A percentile compares a stretch with the other conserved stretches of the same genome.
phyloP scores from a whole-genome alignment of 1,140 invertebrate genomes.

The Euwallacea fornicatus region DNA sequence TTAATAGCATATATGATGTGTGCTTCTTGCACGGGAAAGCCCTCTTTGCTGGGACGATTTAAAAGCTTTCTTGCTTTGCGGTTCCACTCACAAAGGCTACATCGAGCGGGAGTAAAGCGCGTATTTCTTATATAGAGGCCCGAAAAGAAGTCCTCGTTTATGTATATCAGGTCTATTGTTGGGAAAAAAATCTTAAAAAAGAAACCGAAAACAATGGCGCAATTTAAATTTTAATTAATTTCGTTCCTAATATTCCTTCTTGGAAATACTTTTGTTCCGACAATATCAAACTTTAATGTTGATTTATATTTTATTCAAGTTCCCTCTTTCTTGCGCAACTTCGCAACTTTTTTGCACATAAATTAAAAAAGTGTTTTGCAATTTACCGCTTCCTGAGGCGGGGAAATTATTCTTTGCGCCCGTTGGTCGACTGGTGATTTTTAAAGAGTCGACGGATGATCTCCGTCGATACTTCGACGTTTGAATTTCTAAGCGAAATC shows the following conservation, averaged over 20 bases:
- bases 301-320: constrained; percentile 34
- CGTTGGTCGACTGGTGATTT: background rate
- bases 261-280: constrained; percentile 20
- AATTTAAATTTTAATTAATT: constrained; percentile 28
- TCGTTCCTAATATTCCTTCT: constrained; percentile 21
- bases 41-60: background rate
- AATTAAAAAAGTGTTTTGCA: constrained; percentile 32
- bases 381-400: background rate
- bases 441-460: no score
- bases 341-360: constrained; percentile 20
- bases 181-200: no score
- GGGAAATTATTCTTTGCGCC: constrained; percentile 2
- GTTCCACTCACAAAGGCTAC: background rate
- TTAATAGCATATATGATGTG: constrained; percentile 21
- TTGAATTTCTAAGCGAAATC: no score
- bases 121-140: no score
- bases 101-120: no score
- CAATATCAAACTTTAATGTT: constrained; percentile 35
- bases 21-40: background rate
- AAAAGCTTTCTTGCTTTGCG: constrained; percentile 1
- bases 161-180: no score
- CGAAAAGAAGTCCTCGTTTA: no score
- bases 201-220: constrained; percentile 9
- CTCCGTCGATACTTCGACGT: no score
- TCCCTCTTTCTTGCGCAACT: constrained; percentile 21